A percentile compares a stretch with the other conserved stretches of the same genome.
Evolutionary conservation across 2,888 invertebrate species (phyloP).

Genomic region (Lithophane semibrunnea): DNA sequence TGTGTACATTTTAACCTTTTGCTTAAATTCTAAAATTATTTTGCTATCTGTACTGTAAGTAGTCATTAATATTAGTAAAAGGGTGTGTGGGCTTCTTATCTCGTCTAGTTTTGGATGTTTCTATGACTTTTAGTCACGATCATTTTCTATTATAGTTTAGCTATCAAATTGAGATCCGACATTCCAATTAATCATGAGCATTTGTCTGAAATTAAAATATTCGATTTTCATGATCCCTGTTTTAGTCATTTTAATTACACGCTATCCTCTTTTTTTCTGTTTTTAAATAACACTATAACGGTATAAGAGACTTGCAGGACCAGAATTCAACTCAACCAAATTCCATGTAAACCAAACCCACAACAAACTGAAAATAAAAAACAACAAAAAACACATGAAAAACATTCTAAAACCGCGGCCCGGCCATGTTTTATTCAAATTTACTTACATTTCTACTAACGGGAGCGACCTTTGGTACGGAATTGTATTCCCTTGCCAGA

Average conservation of each 20-base stretch:
- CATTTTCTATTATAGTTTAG: constrained; percentile 16
- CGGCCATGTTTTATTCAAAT: constrained; percentile 90
- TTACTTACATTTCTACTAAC: constrained; percentile 91
- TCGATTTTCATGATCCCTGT: too few species aligned
- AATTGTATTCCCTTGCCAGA: constrained; percentile 89
- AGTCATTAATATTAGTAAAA: constrained; percentile 55
- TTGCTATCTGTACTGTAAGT: constrained; percentile 48
- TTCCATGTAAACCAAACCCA: constrained; percentile 47
- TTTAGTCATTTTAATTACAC: too few species aligned
- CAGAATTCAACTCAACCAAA: constrained; percentile 10
- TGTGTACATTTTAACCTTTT: too few species aligned
- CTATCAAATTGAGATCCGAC: constrained; percentile 4
- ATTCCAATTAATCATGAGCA: not conserved
- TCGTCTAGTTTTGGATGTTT: constrained; percentile 43
- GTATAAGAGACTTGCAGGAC: not conserved
- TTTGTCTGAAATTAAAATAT: too few species aligned
- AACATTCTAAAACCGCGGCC: constrained; percentile 63
- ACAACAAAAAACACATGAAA: constrained; percentile 49
- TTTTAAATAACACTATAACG: too few species aligned
- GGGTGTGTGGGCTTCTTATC: constrained; percentile 47
- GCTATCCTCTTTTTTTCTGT: too few species aligned
- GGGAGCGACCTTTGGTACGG: constrained; percentile 88
- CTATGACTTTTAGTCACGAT: constrained; percentile 55
- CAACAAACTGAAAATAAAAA: constrained; percentile 61
- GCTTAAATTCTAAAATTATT: not conserved